A percentile compares a stretch with the other conserved stretches of the same genome.
Conservation (phyloP, 2,888 invertebrate species). For the Thelaira solivaga region DNA sequence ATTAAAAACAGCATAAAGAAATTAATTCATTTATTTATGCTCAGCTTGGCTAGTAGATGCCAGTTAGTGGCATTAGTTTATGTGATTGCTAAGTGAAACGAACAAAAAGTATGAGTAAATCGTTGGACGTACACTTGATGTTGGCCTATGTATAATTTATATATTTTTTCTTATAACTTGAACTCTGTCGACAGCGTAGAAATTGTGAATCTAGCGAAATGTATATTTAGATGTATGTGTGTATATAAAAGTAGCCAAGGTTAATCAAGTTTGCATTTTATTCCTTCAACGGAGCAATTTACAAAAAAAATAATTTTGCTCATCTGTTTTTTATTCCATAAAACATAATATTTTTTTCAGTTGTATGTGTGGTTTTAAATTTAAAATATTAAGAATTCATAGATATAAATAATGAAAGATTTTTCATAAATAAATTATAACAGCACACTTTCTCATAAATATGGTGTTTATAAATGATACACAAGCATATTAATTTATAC, state of each 20-base stretch:
- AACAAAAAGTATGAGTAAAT: background rate
- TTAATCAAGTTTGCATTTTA: constrained; percentile 2
- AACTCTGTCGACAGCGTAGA: constrained; percentile 7
- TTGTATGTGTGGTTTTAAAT: too few species aligned
- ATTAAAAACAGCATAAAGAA: constrained; percentile 56
- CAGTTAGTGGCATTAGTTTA: constrained; percentile 22
- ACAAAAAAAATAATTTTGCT: constrained; percentile 5
- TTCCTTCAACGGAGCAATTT: constrained; percentile 14
- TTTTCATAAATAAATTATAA: too few species aligned
- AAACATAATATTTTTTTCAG: too few species aligned
- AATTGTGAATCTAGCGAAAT: background rate
- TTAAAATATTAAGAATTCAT: too few species aligned
- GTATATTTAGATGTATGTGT: background rate
- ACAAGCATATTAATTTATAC: too few species aligned
- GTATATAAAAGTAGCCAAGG: background rate
- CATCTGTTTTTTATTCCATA: constrained; percentile 5
- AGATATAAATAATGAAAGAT: too few species aligned
- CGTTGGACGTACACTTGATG: background rate
- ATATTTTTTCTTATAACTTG: background rate
- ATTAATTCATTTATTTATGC: constrained; percentile 48
- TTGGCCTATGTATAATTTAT: background rate
- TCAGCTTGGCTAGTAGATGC: constrained; percentile 44
- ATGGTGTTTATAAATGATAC: too few species aligned
- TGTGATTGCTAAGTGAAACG: background rate
- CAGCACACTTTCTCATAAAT: too few species aligned